Conservation (phyloP, 2,113 vertebrate species). For the Sander vitreus region DNA sequence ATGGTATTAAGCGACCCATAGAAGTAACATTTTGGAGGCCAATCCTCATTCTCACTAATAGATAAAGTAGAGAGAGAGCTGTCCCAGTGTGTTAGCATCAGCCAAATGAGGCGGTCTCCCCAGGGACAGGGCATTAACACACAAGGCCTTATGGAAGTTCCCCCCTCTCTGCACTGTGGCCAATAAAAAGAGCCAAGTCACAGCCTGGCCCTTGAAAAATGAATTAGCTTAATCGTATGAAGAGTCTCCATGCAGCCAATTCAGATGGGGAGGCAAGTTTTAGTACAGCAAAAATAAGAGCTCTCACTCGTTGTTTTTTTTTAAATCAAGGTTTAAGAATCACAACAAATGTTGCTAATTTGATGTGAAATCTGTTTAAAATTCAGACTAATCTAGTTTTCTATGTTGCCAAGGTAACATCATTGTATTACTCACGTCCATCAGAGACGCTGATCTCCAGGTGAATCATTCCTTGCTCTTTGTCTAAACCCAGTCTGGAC, state of each 20-base stretch:
- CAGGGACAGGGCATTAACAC: conserved; percentile 73
- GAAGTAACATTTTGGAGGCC: conserved; percentile 53
- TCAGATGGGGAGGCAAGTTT: conserved; percentile 30
- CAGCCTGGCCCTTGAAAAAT: conserved; percentile 65
- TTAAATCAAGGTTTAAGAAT: background rate
- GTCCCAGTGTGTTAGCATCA: conserved; percentile 73
- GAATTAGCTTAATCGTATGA: conserved; percentile 61
- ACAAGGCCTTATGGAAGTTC: conserved; percentile 53
- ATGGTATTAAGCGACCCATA: conserved; percentile 46
- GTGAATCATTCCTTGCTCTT: conserved; percentile 92
- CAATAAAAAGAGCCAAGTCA: conserved; percentile 62
- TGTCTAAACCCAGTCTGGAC: conserved; percentile 90
- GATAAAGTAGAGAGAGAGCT: conserved; percentile 60
- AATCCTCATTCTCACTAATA: conserved; percentile 53
- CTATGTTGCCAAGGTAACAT: background rate
- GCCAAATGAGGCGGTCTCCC: conserved; percentile 69
- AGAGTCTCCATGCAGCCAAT: conserved; percentile 42
- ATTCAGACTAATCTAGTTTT: background rate
- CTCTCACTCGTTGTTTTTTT: conserved; percentile 12
- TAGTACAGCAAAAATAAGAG: background rate
- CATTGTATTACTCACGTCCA: conserved; percentile 87
- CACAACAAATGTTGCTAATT: background rate
- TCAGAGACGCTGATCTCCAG: conserved; percentile 89
- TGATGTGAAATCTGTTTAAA: conserved; percentile 1
- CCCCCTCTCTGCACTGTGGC: conserved; percentile 36